These are phyloP conservation scores for Leptinotarsa tumamoca DNA, from an alignment of 2,888 invertebrate species.

Conservation along the genomic window DNA sequence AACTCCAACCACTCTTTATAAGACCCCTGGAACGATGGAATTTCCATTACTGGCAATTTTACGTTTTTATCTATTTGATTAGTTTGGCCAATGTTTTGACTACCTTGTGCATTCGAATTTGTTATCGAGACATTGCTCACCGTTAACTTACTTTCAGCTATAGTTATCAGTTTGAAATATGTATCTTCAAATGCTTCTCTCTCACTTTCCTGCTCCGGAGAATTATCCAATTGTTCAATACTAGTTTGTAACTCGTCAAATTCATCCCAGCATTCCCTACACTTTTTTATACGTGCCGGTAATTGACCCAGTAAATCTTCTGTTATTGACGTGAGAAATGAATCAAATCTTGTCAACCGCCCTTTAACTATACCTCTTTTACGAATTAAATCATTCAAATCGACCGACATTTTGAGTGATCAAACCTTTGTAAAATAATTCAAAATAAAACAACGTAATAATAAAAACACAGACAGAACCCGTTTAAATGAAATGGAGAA, in stretches of 20 bases:
- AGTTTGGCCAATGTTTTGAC: neutral
- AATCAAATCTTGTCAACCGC: constrained; percentile 15
- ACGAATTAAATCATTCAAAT: constrained; percentile 17
- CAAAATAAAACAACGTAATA: neutral
- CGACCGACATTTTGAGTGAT: neutral
- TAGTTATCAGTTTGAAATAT: constrained; percentile 22
- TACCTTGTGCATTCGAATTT: neutral
- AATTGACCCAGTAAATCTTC: neutral
- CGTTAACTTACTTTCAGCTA: constrained; percentile 11
- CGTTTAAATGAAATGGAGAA: neutral
- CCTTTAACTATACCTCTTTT: constrained; percentile 7
- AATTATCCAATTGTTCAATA: constrained; percentile 19
- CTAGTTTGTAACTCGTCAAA: constrained; percentile 14
- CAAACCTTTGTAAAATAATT: neutral
- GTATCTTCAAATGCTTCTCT: constrained; percentile 19
- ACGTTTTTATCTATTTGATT: constrained; percentile 18
- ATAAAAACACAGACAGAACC: constrained; percentile 1
- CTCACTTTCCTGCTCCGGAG: neutral
- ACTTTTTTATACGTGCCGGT: constrained; percentile 8
- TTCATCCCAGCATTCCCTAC: constrained; percentile 19
- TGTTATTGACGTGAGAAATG: neutral
- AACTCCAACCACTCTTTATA: constrained; percentile 26
- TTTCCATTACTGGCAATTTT: constrained; percentile 27
- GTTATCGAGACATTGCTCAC: neutral
- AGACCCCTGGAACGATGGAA: constrained; percentile 29